Conservation (phyloP, 2,797 vertebrate genomes). For the Percopsis omiscomaycus region DNA sequence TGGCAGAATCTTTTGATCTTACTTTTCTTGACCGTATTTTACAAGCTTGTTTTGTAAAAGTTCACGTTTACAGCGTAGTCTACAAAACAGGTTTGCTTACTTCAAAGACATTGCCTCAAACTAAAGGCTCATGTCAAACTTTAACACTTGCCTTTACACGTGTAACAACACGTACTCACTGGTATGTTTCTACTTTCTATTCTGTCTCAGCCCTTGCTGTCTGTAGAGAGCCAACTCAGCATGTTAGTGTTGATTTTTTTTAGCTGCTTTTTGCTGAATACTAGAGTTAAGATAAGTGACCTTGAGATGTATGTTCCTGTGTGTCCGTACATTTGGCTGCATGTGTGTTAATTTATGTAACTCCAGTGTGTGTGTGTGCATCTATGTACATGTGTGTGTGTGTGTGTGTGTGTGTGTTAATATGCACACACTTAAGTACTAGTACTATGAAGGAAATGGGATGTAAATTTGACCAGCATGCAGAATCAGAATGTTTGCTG, state of each 20-base stretch:
- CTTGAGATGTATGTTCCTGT: slow-evolving; percentile 18
- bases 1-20: too few relatives aligned
- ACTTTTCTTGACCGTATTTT: too few relatives aligned
- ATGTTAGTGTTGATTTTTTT: slow-evolving; percentile 50
- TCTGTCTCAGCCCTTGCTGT: slow-evolving; percentile 36
- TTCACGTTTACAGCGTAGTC: too few relatives aligned
- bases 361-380: slow-evolving; percentile 11
- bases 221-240: slow-evolving; percentile 58
- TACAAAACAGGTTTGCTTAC: too few relatives aligned
- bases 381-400: neutral
- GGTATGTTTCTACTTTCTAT: slow-evolving; percentile 35
- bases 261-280: slow-evolving; percentile 66
- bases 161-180: slow-evolving; percentile 25
- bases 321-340: slow-evolving; percentile 12
- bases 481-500: slow-evolving; percentile 63
- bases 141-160: neutral
- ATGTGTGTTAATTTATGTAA: slow-evolving; percentile 6
- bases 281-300: slow-evolving; percentile 33
- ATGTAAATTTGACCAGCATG: slow-evolving; percentile 69
- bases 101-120: too few relatives aligned
- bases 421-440: slow-evolving; percentile 42
- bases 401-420: slow-evolving; percentile 7
- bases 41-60: too few relatives aligned
- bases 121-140: too few relatives aligned
- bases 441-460: slow-evolving; percentile 58